phyloP scores from a whole-genome alignment of 2,797 vertebrate genomes.

The Macropus fuliginosus region DNA sequence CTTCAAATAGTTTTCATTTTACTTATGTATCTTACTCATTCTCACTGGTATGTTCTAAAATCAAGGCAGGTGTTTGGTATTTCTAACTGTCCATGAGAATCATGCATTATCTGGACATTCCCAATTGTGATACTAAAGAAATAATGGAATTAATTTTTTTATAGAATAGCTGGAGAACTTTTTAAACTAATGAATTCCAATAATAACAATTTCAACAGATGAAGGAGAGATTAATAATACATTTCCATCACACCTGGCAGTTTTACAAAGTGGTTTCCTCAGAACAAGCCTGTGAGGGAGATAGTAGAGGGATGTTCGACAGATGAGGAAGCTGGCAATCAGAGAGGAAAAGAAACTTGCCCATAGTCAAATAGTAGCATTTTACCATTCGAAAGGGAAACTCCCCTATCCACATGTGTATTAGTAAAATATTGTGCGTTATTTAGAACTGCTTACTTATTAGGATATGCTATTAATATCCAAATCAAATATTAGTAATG shows the following conservation, averaged over 20 bases:
- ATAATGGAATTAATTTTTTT: conserved; percentile 51
- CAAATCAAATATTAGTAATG: conserved; percentile 52
- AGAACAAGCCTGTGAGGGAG: not conserved
- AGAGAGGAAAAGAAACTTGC: not conserved
- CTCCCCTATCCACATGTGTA: conserved; percentile 48
- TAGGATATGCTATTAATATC: conserved; percentile 39
- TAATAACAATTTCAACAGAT: not conserved
- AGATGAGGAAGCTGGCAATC: not conserved
- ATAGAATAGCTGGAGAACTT: conserved; percentile 63
- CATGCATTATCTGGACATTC: conserved; percentile 56
- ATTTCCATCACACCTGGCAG: not conserved
- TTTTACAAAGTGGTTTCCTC: not conserved
- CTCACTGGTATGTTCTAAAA: conserved; percentile 27
- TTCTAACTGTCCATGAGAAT: conserved; percentile 38
- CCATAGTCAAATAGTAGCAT: not conserved
- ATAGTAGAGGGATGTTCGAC: not conserved
- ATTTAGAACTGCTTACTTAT: conserved; percentile 40
- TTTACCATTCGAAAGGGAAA: not conserved
- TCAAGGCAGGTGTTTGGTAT: conserved; percentile 13
- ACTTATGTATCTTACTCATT: not conserved
- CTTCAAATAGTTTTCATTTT: not conserved
- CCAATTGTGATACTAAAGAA: conserved; percentile 34
- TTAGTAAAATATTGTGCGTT: conserved; percentile 40
- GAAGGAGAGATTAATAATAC: not conserved
- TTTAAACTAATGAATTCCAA: conserved; percentile 57